These are phyloP conservation scores for Drosophila pseudotalamancana DNA, from an alignment of 2,888 invertebrate genomes.

Conservation along the genomic window DNA sequence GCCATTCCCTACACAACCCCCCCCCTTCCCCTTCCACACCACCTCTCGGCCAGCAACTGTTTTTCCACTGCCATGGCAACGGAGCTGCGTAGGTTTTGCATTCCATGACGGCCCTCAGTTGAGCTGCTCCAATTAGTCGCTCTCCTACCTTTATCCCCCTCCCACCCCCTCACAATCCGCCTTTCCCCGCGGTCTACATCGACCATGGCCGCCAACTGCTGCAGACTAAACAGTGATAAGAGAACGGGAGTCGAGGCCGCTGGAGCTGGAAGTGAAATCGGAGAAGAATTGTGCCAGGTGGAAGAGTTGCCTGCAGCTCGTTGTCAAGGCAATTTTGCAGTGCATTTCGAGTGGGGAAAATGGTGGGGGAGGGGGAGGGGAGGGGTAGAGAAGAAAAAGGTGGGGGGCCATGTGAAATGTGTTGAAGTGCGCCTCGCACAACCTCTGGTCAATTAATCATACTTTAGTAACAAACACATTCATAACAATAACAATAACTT, in stretches of 20 bases:
- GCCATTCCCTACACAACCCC: background rate
- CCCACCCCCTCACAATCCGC: background rate
- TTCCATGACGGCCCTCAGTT: constrained; percentile 11
- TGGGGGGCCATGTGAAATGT: constrained; percentile 34
- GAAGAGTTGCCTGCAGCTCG: constrained; percentile 17
- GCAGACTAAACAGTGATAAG: constrained; percentile 28
- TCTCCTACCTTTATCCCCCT: no score
- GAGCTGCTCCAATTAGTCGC: constrained; percentile 10
- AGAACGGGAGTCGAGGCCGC: constrained; percentile 13
- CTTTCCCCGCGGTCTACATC: background rate
- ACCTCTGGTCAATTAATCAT: constrained; percentile 67
- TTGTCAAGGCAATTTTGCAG: constrained; percentile 37
- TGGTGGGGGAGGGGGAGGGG: background rate
- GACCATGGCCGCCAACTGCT: background rate
- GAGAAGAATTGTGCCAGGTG: constrained; percentile 24
- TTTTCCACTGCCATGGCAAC: constrained; percentile 18
- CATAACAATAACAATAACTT: constrained; percentile 73
- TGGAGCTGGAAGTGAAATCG: constrained; percentile 23
- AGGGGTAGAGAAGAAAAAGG: background rate
- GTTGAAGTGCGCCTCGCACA: constrained; percentile 43
- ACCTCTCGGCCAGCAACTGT: background rate
- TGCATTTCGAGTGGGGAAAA: background rate
- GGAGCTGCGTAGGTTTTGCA: constrained; percentile 26
- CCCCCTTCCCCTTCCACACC: background rate
- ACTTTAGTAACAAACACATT: constrained; percentile 60